Base-by-base conservation (phyloP, 2,113 vertebrate genomes). In the Spea bombifrons region DNA sequence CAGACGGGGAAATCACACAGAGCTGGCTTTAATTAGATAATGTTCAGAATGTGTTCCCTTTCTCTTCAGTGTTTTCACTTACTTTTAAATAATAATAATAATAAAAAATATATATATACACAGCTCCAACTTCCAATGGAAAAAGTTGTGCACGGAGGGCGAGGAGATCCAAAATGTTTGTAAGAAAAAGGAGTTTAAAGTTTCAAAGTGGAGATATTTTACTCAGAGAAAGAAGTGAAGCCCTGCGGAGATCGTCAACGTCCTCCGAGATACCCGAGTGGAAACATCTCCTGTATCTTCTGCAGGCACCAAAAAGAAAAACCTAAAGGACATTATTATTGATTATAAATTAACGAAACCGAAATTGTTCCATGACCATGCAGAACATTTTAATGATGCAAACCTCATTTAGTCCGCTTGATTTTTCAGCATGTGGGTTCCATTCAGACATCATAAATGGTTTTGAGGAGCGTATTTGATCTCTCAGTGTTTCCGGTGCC, bases 121-220 rank as follows among this genome's bases (percentile, higher is more conserved):
- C 55, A 52, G n/a, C 59, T 68, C 75, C 30, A n/a, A 55, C 61
- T 79, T 79, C 76, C 66, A 72, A 66, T 73, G 76, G 70, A 79
- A 78, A 78, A 71, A 53, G 8, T 66, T 79, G 73, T 55, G 17
- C 61, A 73, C 5, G 50, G 65, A 55, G 44, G 45, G 30, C 13
- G 3, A 72, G 59, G 49, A 16, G 61, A 9, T 75, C 74, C 74
- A 73, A 64, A 73, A 59, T 59, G 61, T 67, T 73, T 67, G 43
- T 44, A 57, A 80, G n/a, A 30, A 67, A 49, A 67, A 16, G 48
- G 12, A 55, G 74, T 53, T 75, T 75, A 43, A 48, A 3, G 63
- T 67, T 79, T 73, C 77, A 66, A 55, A 67, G 49, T 10, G 8
- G 66, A 76, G 50, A n/a, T 68, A 16, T 71, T 53, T 49, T 15